Base-by-base conservation (phyloP, 2,113 vertebrate genomes). In the Hucho hucho region DNA sequence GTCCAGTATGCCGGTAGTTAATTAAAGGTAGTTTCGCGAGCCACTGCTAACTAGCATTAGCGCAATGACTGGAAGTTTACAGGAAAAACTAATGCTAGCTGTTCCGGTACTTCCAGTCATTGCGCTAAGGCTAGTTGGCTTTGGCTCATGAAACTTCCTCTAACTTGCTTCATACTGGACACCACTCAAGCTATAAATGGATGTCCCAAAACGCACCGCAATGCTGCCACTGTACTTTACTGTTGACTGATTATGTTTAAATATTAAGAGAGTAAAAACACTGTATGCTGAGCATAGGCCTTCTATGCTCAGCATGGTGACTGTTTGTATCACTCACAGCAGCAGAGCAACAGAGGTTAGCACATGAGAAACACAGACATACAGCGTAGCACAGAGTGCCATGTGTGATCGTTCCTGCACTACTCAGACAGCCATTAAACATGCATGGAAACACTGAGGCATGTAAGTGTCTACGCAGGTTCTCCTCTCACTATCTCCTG, bases 251-350 rank as follows among this genome's bases (percentile, higher is more conserved):
- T 86, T 76, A 49, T 37, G 16, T 76, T 75, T 74, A n/a, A 79
- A 84, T 84, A 85, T 88, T 84, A 78, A 70, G 74, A 2, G n/a
- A 71, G 47, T 64, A 70, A 66, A 87, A 84, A 83, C 71, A 81
- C 28, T 20, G 32, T 78, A n/a, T n/a, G n/a, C n/a, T n/a, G n/a
- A n/a, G n/a, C n/a, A n/a, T n/a, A 84, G 69, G 53, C 37, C 37
- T 43, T 11, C 32, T 37, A 37, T 37, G 32, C 32, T 37, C 64
- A 20, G 29, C 4, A 69, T 72, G 69, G 46, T 82, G 72, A 28
- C 72, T 29, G 69, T 83, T 88, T 83, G 77, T 83, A 61, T 22
- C 64, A 71, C 3, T 20, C 58, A 16, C 18, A 25, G 71, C 20
- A 75, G 77, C 67, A 64, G 14, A 61, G 75, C 46, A 67, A 64